phyloP scores from a whole-genome alignment of 2,113 vertebrate species.

The Trematocara nigrifrons region DNA sequence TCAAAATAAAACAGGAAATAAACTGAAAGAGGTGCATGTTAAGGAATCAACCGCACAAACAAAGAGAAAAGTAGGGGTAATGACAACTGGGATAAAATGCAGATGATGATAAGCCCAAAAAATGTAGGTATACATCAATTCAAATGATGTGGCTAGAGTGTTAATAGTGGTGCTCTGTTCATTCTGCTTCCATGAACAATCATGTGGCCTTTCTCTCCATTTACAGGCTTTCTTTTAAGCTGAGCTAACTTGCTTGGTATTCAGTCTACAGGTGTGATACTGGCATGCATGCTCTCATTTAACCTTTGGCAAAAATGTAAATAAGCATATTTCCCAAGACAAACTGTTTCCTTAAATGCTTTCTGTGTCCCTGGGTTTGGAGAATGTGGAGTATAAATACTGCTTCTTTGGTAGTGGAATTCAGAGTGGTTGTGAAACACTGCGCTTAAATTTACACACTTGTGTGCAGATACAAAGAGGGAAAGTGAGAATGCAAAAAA shows the following conservation, averaged over 20 bases:
- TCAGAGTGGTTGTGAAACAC: not conserved
- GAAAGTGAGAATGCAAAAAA: not conserved
- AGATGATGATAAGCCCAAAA: not conserved
- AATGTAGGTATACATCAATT: not conserved
- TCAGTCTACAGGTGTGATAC: not conserved
- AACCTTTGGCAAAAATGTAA: not conserved
- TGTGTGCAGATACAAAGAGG: not conserved
- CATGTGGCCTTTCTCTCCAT: not conserved
- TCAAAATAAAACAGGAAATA: not conserved
- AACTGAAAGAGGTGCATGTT: not conserved
- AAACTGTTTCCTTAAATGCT: not conserved
- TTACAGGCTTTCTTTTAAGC: not conserved
- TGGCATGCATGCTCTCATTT: not conserved
- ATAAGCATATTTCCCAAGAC: not conserved
- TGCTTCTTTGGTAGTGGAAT: not conserved
- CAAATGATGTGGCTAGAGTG: not conserved
- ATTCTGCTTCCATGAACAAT: not conserved
- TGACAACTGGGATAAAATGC: not conserved
- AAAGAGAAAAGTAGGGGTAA: not conserved
- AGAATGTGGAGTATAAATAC: not conserved
- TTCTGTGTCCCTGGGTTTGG: not conserved
- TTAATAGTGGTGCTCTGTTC: not conserved
- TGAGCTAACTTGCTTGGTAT: not conserved
- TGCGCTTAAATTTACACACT: not conserved
- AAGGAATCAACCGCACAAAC: not conserved